phyloP scores from a whole-genome alignment of 2,888 invertebrate species.

The Aleiodes leptofemur region DNA sequence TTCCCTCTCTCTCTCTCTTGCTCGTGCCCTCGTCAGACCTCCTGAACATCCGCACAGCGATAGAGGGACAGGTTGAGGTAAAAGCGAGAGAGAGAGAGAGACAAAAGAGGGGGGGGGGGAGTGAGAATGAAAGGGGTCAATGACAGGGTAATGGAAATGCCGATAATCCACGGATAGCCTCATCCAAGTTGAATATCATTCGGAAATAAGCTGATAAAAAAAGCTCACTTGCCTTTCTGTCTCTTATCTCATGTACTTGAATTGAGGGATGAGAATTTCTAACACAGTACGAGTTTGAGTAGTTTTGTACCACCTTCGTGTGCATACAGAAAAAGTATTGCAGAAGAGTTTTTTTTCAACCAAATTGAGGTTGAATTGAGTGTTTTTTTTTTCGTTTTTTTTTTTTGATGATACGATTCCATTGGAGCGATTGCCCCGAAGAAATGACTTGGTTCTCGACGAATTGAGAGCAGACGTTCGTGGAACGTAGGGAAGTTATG shows the following conservation, averaged over 20 bases:
- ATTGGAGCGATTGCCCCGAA: slow-evolving; percentile 17
- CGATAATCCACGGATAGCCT: slow-evolving; percentile 41
- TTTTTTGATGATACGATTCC: background rate
- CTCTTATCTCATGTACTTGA: background rate
- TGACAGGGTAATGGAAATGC: slow-evolving; percentile 47
- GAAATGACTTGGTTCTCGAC: slow-evolving; percentile 30
- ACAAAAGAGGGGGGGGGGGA: slow-evolving; percentile 4
- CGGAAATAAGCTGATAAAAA: slow-evolving; percentile 26
- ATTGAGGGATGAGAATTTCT: slow-evolving; percentile 19
- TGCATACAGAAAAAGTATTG: background rate
- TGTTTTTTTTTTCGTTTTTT: background rate
- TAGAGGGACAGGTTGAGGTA: slow-evolving; percentile 27
- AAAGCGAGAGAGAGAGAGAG: slow-evolving; percentile 24
- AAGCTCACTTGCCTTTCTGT: background rate
- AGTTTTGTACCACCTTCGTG: slow-evolving; percentile 1
- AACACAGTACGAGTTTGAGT: background rate
- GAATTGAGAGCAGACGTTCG: slow-evolving; percentile 34
- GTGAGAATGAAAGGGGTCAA: slow-evolving; percentile 43
- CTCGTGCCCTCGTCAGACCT: background rate
- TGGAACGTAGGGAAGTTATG: slow-evolving; percentile 37
- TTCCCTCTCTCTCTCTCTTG: slow-evolving; percentile 9
- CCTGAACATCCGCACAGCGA: slow-evolving; percentile 14
- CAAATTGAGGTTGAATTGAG: background rate
- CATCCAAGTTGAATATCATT: slow-evolving; percentile 32
- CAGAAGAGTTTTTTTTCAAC: background rate